phyloP scores from a whole-genome alignment of 2,113 vertebrate species.

The Grammomys dolichurus region DNA sequence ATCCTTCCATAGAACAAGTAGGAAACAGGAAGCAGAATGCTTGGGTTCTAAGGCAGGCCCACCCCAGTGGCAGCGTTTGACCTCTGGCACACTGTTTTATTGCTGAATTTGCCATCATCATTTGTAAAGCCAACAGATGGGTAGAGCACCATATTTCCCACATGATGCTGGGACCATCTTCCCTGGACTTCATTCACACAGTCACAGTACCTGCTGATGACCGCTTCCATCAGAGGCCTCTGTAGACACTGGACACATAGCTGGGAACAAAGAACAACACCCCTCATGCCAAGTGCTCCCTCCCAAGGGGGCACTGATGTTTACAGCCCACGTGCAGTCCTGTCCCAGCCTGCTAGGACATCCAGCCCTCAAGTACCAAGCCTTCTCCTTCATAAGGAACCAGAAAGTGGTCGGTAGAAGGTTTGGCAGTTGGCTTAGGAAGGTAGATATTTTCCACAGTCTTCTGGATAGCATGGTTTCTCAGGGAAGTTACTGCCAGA shows the following conservation, averaged over 20 bases:
- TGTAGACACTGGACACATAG: background rate
- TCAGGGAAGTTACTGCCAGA: background rate
- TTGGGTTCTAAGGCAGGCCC: background rate
- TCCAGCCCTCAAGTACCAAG: background rate
- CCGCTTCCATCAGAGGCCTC: background rate
- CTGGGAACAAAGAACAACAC: rapidly evolving
- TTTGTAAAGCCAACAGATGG: background rate
- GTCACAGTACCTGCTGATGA: background rate
- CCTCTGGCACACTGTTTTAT: background rate
- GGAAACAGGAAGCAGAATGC: background rate
- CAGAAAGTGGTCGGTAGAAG: background rate
- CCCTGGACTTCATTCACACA: background rate
- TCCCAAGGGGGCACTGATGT: too few relatives aligned
- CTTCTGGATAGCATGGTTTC: background rate
- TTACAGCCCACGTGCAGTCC: background rate
- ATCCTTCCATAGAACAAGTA: background rate
- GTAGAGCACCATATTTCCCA: background rate
- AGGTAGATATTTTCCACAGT: background rate
- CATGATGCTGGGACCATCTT: background rate
- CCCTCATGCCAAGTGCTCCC: background rate
- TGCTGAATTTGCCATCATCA: background rate
- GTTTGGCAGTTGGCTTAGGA: background rate
- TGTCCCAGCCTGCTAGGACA: background rate
- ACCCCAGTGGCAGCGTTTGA: background rate
- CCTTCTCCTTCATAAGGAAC: background rate